Evolutionary conservation across 2,113 vertebrate species (phyloP), one percentile per base, ranked within the genome.

Genomic region (Cyprinodon tularosa): DNA sequence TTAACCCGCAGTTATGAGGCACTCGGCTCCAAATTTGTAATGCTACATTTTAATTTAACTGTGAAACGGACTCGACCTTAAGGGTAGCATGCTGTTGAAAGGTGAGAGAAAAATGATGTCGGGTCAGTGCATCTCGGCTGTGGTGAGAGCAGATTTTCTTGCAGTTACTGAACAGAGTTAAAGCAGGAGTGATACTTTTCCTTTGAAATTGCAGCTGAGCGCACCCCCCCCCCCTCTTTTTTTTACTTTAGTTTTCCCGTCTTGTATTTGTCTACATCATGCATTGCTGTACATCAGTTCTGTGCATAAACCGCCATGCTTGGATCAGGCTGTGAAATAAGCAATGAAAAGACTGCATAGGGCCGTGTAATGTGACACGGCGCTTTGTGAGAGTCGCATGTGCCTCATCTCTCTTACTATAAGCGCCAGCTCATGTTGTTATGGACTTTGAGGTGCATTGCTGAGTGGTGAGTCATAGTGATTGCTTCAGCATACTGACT

Each of bases 401-500:
- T 78, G 88, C 83, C 75, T 72, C 71, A 75, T 77, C 63, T 72
- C 12, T 66, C 78, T 59, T 65, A 84, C 80, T 83, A 71, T 86
- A 79, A 89, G 68, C 75, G 77, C 68, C 71, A 62, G 80, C 82
- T 67, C 38, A 62, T 86, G 83, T 86, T 89, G 42, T 89, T 86
- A 60, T 91, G 82, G 72, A 78, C 86, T 83, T 71, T 61, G 75
- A 66, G 82, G 62, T 80, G 76, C 92, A 90, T 92, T 89, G 82
- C 84, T 87, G 77, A 78, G 84, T 72, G 79, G 86, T 92, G 90
- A 93, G 77, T 92, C 87, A 91, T 76, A 67, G 77, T 87, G 73
- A 86, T 84, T 63, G 80, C 88, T 82, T 86, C 80, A 86, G 80
- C 81, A 71, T 53, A 64, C 74, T 44, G 66, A 12, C 68, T 72